phyloP scores from a whole-genome alignment of 2,797 vertebrate genomes.

The Aldrovandia affinis region DNA sequence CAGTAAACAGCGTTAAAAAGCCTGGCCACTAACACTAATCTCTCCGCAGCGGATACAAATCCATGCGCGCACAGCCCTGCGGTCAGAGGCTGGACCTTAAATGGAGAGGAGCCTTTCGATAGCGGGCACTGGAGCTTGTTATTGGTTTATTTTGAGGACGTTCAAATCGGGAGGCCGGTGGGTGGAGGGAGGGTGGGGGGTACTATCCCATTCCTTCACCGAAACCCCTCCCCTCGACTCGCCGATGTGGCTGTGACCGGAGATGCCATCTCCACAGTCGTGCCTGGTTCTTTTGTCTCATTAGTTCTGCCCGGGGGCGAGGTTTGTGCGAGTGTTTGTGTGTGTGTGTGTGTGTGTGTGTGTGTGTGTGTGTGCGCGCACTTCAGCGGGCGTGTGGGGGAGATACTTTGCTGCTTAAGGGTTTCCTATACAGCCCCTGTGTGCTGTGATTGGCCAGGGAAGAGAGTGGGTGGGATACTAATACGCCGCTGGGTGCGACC shows the following conservation, averaged over 20 bases:
- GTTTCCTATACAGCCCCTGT: neutral
- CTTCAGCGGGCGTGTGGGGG: no score
- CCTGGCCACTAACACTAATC: neutral
- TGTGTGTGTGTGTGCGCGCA: neutral
- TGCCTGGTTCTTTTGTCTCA: neutral
- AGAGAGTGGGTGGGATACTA: neutral
- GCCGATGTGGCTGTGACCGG: neutral
- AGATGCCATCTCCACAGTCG: neutral
- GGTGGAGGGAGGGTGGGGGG: neutral
- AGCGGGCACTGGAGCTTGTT: neutral
- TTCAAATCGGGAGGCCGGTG: neutral
- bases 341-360: neutral
- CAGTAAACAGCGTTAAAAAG: neutral
- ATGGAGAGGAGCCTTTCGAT: neutral
- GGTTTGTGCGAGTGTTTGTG: neutral
- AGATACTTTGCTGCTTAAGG: no score
- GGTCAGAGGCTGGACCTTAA: neutral
- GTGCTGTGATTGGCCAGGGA: neutral
- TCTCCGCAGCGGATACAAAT: neutral
- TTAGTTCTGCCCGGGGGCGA: neutral
- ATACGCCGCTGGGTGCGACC: neutral
- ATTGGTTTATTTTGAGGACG: neutral
- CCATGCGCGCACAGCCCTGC: neutral
- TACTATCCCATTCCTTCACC: neutral
- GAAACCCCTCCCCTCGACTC: neutral